Conservation (phyloP, 2,113 vertebrate species). For the Dolichotis patagonum region DNA sequence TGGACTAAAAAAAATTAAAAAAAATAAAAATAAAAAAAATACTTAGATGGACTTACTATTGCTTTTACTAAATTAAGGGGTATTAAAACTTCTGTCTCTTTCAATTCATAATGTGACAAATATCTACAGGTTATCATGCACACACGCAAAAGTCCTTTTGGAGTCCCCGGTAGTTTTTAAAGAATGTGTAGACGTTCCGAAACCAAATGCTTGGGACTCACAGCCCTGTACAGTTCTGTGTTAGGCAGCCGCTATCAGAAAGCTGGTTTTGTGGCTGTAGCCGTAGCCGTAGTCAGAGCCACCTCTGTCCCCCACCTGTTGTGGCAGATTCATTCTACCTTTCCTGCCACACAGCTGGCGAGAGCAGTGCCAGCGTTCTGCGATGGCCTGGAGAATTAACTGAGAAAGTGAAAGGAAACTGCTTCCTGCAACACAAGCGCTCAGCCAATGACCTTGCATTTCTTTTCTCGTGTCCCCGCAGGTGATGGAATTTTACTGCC, state of each 20-base stretch:
- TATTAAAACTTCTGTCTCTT: background rate
- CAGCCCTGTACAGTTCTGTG: background rate
- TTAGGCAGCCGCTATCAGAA: background rate
- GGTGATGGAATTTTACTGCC: slow-evolving; percentile 99
- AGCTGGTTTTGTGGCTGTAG: background rate
- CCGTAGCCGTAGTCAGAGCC: background rate
- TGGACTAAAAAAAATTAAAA: no score
- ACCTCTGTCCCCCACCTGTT: background rate
- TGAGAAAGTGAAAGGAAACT: no score
- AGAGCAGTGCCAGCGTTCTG: no score
- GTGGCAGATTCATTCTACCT: background rate
- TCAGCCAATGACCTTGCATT: rapidly evolving
- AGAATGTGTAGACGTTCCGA: background rate
- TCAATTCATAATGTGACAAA: background rate
- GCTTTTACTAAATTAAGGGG: slow-evolving; percentile 19
- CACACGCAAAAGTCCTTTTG: background rate
- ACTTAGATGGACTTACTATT: background rate
- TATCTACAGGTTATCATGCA: background rate
- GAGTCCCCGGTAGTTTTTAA: background rate
- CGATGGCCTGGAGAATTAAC: background rate
- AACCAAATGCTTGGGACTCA: background rate
- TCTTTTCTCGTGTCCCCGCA: slow-evolving; percentile 73
- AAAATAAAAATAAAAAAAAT: no score
- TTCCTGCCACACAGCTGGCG: background rate
- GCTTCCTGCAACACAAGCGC: background rate